Base-by-base conservation (phyloP, 2,113 vertebrate genomes). In the Telmatochromis sp. region DNA sequence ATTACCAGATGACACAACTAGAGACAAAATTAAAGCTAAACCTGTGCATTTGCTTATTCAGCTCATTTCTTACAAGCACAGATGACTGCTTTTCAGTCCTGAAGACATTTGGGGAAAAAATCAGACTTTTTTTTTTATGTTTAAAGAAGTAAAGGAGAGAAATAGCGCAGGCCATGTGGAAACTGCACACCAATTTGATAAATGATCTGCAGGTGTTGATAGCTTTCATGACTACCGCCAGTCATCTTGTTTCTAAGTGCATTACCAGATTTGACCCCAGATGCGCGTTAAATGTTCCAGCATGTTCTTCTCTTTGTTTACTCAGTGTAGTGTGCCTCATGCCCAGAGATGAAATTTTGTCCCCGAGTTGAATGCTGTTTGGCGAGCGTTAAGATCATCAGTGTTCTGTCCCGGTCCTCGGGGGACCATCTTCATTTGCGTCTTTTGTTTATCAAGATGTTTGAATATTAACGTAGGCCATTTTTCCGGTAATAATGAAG, bases 371-470 rank as follows among this genome's bases (percentile, higher is more conserved):
- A 85, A 86, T 89, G 87, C 83, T 89, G 87, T 91, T 90, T 89
- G 89, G 86, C 37, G 31, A 89, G 85, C 82, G 65, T 89, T 88
- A 78, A 70, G 89, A 92, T 93, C 92, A 91, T 94, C 91, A 93
- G 89, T 90, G 89, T 82, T 93, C 81, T 89, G 88, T 87, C 80
- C 80, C 9, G 17, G 35, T 86, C 91, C 90, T 92, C 86, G 4
- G 84, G 83, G 91, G 83, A 87, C 65, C 6, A 28, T 60, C 90
- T 90, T 92, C 84, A 75, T 87, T 92, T 95, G 89, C 84, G 89
- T 92, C 89, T 83, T 95, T 94, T 95, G 93, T 95, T 93, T 94
- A 95, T 95, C 91, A 94, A 95, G 86, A 95, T 94, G 90, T 93
- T 94, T 94, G 92, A 95, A 95, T 93, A 94, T 93, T 94, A 94